Conservation (phyloP, 2,113 vertebrate species). For the Siphamia tubifer region DNA sequence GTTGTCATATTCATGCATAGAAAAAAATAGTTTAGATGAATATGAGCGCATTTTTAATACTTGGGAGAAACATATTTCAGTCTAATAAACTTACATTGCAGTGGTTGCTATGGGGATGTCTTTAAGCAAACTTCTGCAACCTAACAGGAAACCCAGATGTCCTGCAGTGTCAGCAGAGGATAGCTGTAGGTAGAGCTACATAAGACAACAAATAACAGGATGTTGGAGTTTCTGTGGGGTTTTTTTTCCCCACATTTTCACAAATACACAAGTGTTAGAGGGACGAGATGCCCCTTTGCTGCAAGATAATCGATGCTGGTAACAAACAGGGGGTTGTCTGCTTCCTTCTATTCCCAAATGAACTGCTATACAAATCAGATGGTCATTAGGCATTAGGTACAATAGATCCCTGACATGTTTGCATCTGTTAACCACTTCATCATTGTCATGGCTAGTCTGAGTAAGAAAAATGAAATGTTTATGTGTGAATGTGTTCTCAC, state of each 20-base stretch:
- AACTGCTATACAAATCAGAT: background rate
- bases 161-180: background rate
- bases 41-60: slow-evolving; percentile 2
- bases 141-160: slow-evolving; percentile 23
- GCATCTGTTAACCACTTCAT: background rate
- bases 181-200: background rate
- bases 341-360: background rate
- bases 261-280: background rate
- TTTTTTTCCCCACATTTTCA: too few relatives aligned
- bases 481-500: too few relatives aligned
- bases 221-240: background rate
- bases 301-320: background rate
- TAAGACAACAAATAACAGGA: background rate
- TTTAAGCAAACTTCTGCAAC: slow-evolving; percentile 37
- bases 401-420: background rate
- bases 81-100: background rate
- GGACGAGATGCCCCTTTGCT: too few relatives aligned
- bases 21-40: background rate
- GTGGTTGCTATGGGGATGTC: background rate
- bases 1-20: background rate
- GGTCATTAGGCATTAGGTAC: background rate
- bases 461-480: background rate
- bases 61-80: background rate
- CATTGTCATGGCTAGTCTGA: background rate
- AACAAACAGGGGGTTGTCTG: background rate